Base-by-base conservation (phyloP, 2,113 vertebrate species). In the Myotis davidii region DNA sequence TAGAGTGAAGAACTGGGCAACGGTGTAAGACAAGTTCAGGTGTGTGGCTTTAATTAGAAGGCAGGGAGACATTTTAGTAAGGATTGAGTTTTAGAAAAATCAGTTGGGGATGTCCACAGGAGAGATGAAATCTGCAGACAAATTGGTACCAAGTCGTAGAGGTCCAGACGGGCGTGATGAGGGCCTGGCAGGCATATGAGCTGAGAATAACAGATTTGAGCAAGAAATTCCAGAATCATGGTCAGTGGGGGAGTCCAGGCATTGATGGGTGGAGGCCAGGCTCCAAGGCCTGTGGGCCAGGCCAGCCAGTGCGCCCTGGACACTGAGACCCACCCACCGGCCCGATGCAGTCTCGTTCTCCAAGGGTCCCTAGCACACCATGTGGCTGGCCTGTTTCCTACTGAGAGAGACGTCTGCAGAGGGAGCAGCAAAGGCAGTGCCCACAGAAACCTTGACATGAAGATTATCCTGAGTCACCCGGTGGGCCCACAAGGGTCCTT, bases 31-130 rank as follows among this genome's bases (percentile, higher is more conserved):
- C n/a, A 82, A n/a, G 27, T 64, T 94, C 42, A 69, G 8, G 32
- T 27, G 17, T 52, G 37, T 74, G 13, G 29, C 79, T 64, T 76
- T 85, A n/a, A 61, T 0, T 7, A 50, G 20, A 61, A 82, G 48
- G 27, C 78, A 77, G 18, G 70, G 48, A 37, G 52, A 78, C 17
- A 29, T 81, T 76, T 74, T 42, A 29, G 54, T 39, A 81, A n/a
- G 17, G n/a, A 37, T 9, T 59, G 32, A 12, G 29, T 42, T 91
- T 92, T 79, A 79, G 34, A 61, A 90, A 91, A 27, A 78, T 56
- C 89, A 11, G 5, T 9, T 67, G 27, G 64, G 25, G 11, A 11
- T 3, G 4, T 48, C 52, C 72, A 9, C 2, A 91, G 61, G 29
- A 54, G 67, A 74, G 69, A 59, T 27, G 45, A 27, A 18, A 23